These are phyloP conservation scores for Lamellibrachia luymesi DNA, from an alignment of 1,140 invertebrate genomes.

Conservation along the genomic window DNA sequence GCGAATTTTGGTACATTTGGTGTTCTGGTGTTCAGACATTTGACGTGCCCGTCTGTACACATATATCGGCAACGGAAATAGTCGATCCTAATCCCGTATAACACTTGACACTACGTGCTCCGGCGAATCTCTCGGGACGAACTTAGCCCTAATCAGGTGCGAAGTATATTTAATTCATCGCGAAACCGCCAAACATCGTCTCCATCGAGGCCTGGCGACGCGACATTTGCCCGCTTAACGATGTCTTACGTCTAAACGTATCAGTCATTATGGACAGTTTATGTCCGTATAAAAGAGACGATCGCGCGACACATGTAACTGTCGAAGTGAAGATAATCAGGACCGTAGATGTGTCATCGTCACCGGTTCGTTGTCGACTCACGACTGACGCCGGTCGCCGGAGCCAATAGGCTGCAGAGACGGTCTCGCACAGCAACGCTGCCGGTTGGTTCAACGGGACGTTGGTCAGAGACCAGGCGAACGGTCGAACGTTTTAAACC, in stretches of 20 bases:
- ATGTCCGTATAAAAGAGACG: neutral
- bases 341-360: neutral
- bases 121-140: neutral
- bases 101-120: neutral
- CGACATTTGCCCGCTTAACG: neutral
- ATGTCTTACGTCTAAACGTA: neutral
- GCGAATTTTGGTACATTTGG: neutral
- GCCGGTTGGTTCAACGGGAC: neutral
- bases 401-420: neutral
- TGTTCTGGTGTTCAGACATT: neutral
- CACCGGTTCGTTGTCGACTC: neutral
- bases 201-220: neutral
- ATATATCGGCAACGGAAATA: neutral
- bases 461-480: neutral
- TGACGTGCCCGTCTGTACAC: neutral
- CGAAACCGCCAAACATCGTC: neutral
- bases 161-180: neutral
- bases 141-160: neutral
- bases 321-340: neutral
- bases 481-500: neutral
- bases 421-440: neutral
- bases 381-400: neutral
- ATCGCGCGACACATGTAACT: neutral
- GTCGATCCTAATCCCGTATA: neutral
- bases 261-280: neutral